Percentiles rank a stretch among this genome's conserved stretches.
These are phyloP conservation scores for Holocentrus rufus DNA, from an alignment of 2,797 vertebrate genomes.

Conservation along the genomic window DNA sequence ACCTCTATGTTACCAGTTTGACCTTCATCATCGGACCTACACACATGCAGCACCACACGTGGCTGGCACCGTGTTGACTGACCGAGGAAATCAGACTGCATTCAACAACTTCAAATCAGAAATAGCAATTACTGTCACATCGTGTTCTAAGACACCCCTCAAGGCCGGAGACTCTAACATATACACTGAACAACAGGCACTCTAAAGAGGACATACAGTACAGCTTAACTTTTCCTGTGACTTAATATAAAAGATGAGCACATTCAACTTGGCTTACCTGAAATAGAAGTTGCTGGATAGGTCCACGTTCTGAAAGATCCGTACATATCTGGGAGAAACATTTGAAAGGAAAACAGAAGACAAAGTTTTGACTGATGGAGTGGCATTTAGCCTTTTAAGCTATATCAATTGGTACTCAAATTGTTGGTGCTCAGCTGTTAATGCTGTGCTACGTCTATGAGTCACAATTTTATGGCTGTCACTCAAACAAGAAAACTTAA, in stretches of 20 bases:
- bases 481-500: not conserved
- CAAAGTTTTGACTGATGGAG: not conserved
- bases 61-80: not conserved
- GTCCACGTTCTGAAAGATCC: constrained; percentile 98
- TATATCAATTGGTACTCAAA: too few relatives aligned
- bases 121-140: not conserved
- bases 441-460: too few relatives aligned
- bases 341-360: not conserved
- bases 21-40: not conserved
- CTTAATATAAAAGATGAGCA: too few relatives aligned
- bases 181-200: too few relatives aligned
- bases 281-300: constrained; percentile 99
- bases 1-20: not conserved
- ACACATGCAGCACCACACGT: not conserved
- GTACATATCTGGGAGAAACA: constrained; percentile 87
- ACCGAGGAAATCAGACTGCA: not conserved
- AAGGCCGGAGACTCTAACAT: too few relatives aligned
- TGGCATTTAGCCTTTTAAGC: not conserved
- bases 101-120: not conserved
- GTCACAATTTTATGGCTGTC: not conserved
- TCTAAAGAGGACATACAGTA: not conserved
- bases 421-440: too few relatives aligned
- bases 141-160: too few relatives aligned
- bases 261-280: constrained; percentile 80
- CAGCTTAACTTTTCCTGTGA: not conserved